phyloP scores from a whole-genome alignment of 2,888 invertebrate species.

The Troglohyphantes excavatus region DNA sequence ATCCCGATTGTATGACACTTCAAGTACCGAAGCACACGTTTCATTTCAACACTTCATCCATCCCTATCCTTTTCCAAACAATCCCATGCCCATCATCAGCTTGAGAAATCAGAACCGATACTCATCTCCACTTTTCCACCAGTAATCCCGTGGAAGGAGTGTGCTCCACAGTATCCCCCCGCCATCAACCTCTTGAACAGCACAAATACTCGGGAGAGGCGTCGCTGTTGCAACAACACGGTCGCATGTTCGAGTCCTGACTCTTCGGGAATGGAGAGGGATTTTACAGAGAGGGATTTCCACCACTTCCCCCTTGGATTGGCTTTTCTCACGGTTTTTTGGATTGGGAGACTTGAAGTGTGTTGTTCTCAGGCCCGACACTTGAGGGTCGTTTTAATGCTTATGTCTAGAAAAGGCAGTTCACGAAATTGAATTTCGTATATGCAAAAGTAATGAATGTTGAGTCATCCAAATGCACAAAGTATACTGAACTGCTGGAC shows the following conservation, averaged over 20 bases:
- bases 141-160: not conserved
- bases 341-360: not conserved
- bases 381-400: no score
- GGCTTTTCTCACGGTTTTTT: not conserved
- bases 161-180: not conserved
- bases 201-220: constrained; percentile 48
- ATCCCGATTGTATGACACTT: not conserved
- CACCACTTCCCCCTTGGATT: not conserved
- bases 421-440: no score
- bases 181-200: constrained; percentile 68
- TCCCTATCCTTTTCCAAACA: constrained; percentile 2
- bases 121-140: constrained; percentile 22
- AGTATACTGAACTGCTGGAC: no score
- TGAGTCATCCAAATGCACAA: no score
- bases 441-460: no score
- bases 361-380: not conserved
- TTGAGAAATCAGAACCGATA: constrained; percentile 45
- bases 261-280: not conserved
- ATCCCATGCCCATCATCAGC: constrained; percentile 9
- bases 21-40: not conserved
- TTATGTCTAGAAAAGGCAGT: no score
- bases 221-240: constrained; percentile 40
- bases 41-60: not conserved
- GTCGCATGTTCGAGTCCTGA: constrained; percentile 11
- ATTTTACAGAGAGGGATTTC: not conserved